Base-by-base conservation (phyloP, 2,797 vertebrate species). In the Epinephelus coioides region DNA sequence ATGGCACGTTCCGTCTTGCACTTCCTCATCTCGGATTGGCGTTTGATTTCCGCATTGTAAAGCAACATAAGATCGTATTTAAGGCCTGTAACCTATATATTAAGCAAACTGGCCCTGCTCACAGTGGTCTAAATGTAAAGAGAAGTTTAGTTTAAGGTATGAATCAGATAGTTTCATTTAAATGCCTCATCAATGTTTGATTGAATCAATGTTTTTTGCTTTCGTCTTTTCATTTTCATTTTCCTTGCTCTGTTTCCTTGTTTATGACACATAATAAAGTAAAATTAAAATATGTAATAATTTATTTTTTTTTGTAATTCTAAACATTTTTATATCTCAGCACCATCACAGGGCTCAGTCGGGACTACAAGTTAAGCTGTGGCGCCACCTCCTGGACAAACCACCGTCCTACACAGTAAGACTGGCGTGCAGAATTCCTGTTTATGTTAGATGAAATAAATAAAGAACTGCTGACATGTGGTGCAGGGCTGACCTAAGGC, bases 341-440 rank as follows among this genome's bases (percentile, higher is more conserved):
- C 27, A 18, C n/a, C 14, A 13, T 6, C 47, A 30, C 1, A 6
- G 7, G 2, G 23, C 6, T 12, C 8, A 49, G 7, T 55, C 19
- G 57, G 14, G 7, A 34, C 9, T 13, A 73, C 9, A 69, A 13
- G 1, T 67, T 6, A 34, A 18, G 13, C 17, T 55, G 47, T 75
- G 49, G 38, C 76, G 40, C 78, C 87, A 86, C 83, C 90, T 86
- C 1, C 60, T 85, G 88, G 83, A 69, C 50, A 74, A 44, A 50
- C 0, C 0, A 3, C 2, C 2, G 27, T 46, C 1, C 61, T 83
- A 59, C 82, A 88, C 18, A n/a, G 0, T 0, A 21, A 13, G 6
- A 11, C 2, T 23, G 8, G 2, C 40, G 25, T 3, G 10, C 12
- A 63, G 5, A 4, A 9, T 46, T 40, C 25, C 1, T 44, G 27